Evolutionary conservation across 2,113 vertebrate species (phyloP).

Genomic region (Leucoraja erinaceus): DNA sequence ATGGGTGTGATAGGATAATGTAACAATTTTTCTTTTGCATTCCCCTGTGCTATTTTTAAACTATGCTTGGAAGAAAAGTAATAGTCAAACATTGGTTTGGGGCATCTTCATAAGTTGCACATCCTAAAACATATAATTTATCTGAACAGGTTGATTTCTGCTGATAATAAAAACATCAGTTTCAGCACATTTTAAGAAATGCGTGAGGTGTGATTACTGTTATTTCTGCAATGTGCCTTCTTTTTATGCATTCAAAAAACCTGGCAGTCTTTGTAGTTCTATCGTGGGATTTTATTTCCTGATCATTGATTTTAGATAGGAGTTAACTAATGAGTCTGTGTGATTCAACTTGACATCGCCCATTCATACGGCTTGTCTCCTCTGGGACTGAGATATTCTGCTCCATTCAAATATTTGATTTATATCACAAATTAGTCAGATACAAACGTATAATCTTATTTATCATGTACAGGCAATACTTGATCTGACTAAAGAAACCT

Average conservation of each 20-base stretch:
- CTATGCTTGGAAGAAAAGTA: background rate
- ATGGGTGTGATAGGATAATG: background rate
- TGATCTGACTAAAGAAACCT: background rate
- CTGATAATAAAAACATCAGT: background rate
- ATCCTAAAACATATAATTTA: background rate
- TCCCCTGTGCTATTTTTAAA: background rate
- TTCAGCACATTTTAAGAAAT: background rate
- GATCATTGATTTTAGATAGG: slow-evolving; percentile 31
- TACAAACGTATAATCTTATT: slow-evolving; percentile 25
- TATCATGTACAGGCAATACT: slow-evolving; percentile 2
- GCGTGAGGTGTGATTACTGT: background rate
- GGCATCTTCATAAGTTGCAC: background rate
- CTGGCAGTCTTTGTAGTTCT: background rate
- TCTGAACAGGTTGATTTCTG: background rate
- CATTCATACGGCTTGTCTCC: background rate
- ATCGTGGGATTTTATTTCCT: slow-evolving; percentile 26
- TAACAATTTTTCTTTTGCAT: background rate
- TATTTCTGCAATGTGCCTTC: background rate
- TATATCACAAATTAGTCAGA: slow-evolving; percentile 6
- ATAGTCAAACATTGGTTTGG: background rate
- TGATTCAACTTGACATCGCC: slow-evolving; percentile 32
- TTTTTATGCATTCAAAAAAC: slow-evolving; percentile 13
- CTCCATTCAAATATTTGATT: slow-evolving; percentile 17
- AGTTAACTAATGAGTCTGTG: slow-evolving; percentile 20
- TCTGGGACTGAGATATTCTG: slow-evolving; percentile 5